Evolutionary conservation across 2,888 invertebrate genomes (phyloP), one percentile per base, ranked within the genome.

Genomic region (Allophyes oxyacanthae): DNA sequence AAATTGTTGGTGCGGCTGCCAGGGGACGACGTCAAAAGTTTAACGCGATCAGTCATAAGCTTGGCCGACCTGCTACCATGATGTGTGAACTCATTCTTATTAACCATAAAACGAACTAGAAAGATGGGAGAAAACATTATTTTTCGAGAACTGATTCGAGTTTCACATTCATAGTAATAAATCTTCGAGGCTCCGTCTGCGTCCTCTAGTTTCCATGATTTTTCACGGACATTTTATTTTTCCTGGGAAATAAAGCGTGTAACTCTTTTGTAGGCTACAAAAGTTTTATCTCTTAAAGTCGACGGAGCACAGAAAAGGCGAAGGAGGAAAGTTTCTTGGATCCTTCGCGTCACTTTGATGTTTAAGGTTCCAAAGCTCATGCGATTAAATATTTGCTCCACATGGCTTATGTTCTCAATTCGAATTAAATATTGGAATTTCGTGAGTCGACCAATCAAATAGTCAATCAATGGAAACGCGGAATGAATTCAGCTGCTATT

Each of bases 201-300:
- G 42, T 57, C 42, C 38, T 65, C 62, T 52, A 64, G 68, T 71
- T 71, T 65, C 58, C 65, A 44, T 68, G 62, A 69, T 67, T 81
- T 82, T 83, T 79, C 75, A 77, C 78, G 71, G 77, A 75, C 72
- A 75, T 83, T 84, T 78, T 75, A 75, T 81, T 78, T 82, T 75
- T 72, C 77, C 74, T 73, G 77, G 45, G 72, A 83, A 82, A 81
- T 83, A 82, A 79, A 83, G 68, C 75, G 76, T 77, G 67, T 77
- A 76, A 80, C 78, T 82, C 68, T 77, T 81, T 81, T 82, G 79
- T 76, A 72, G 73, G 61, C 55, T 72, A 79, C 79, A 80, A 79
- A 80, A 76, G 72, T 82, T 84, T 83, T 82, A 81, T 81, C 77
- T 75, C 64, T 72, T 48, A 70, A 79, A 81, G 73, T 78, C 74